Base-by-base conservation (phyloP, 2,113 vertebrate genomes). In the Trachemys scripta region DNA sequence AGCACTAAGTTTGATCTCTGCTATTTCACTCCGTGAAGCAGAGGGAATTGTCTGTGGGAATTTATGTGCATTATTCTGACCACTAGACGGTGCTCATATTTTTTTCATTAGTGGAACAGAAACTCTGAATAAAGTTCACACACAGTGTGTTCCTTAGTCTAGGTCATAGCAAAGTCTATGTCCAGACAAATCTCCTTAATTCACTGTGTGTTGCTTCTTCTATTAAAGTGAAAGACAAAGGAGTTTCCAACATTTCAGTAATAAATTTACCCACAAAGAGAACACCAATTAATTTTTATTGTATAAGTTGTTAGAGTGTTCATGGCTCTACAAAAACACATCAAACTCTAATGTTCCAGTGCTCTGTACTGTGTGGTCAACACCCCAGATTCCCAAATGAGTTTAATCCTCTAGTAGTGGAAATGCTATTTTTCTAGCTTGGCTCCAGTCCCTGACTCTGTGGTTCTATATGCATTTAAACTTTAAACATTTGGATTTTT, bases 341-440 rank as follows among this genome's bases (percentile, higher is more conserved):
- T 62, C 78, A 10, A 50, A 42, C 22, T 25, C 42, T 76, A 76
- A 76, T 49, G 38, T 92, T 93, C 83, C 90, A 95, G 20, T 6
- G 54, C 16, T 38, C 89, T 1, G 51, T 50, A 56, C 62, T 82
- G 88, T 35, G 50, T 0, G 0, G 59, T 87, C 80, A 93, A 89
- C 80, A 95, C 47, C 8, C 57, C 11, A 14, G 10, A 9, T 79
- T 92, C 79, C 87, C 13, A 49, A 83, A 91, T 83, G 2, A 65
- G 12, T 93, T 87, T 50, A 93, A 90, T 92, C n/a, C 31, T 79
- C 47, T 51, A 5, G 11, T 27, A 85, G 8, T 59, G 47, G 47
- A 51, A 95, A 95, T 79, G 88, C 16, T 90, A 85, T 69, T 80
- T 91, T 89, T 93, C 86, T 79, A 91, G 91, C 81, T 90, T 96